Base-by-base conservation (phyloP, 1,140 invertebrate species). In the Ostrea denselamellosa region DNA sequence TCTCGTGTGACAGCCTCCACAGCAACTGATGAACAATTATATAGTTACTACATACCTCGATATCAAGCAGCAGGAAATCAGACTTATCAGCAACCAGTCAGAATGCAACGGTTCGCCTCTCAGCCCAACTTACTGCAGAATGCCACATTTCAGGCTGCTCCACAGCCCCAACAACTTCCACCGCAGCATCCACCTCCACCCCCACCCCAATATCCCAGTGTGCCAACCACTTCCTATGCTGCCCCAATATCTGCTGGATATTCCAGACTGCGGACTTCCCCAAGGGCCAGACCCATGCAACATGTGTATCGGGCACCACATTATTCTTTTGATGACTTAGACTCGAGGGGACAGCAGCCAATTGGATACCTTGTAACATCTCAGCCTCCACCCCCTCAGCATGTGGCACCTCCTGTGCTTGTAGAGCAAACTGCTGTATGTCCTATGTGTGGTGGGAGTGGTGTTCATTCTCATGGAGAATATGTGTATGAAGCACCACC, bases 401-500 rank as follows among this genome's bases (percentile, higher is more conserved):
- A 51, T 44, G 53, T 58, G 25, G 44, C 68, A 85, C 58, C 82
- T 9, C 54, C 22, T 65, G 25, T 56, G 52, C 10, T 25, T 56
- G 44, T 51, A 12, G 81, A 85, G 25, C 90, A 90, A 56, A 87
- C 85, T 17, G 82, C 84, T 7, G 68, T 77, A 3, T 93, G 92
- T 86, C 91, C 92, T 14, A 81, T 93, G 85, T 93, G 93, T 91
- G 93, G 93, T 12, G 91, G 91, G 8, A 44, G 84, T 8, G 89
- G 89, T 0, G 89, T 86, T 25, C 92, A 93, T 54, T 90, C 91
- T n/a, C 93, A 93, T 81, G 90, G 90, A 83, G 91, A 92, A 52
- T 90, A 88, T 82, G 87, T 90, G n/a, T 88, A 88, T 77, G 88
- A 90, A 28, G 89, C 89, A 10, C 87, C 71, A 54, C 88, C 90